Base-by-base conservation (phyloP, 92 coral and sea anemone genomes). In the Zoanthus solanderi region DNA sequence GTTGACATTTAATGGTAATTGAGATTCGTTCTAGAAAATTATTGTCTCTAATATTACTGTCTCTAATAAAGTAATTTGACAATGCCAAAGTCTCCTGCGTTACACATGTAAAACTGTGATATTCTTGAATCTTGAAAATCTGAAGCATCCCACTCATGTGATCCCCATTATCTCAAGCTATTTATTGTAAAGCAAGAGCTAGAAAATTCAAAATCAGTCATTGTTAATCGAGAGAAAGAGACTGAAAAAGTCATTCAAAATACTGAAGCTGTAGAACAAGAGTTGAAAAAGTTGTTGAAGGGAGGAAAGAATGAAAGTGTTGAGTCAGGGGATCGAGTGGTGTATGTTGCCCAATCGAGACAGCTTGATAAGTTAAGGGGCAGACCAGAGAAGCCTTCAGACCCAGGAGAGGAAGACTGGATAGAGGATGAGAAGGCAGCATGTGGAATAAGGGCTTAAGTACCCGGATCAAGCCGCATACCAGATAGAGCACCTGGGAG, bases 291-390 rank as follows among this genome's bases (percentile, higher is more conserved):
- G 69, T 52, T 86, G 54, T 60, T 89, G 6, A 86, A 90, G 82
- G 58, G 23, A 48, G 44, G 69, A 37, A 32, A 87, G 60, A 45
- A 16, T 42, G 74, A 37, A 54, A 69, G 85, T 52, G 90, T 63
- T 28, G 89, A 18, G 30, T 46, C 75, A 45, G 60, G 63, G 69
- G 87, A 85, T n/a, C 78, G 75, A 4, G 94, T 91, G 17, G 94
- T 91, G 17, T 88, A 88, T 71, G 85, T 91, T 1, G 18, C 84
- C 48, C 89, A 63, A 60, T 83, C 91, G 9, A 58, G 79, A 18
- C 88, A 84, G 79, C 63, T 91, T 15, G 89, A 91, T 13, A 82
- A 65, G 52, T 91, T 88, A 14, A 76, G 69, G 78, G 94, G 94
- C 1, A 91, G 29, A 71, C 89, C 94, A 12, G 79, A 14, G 3